phyloP scores from a whole-genome alignment of 2,797 vertebrate species.

The Chromis chromis region DNA sequence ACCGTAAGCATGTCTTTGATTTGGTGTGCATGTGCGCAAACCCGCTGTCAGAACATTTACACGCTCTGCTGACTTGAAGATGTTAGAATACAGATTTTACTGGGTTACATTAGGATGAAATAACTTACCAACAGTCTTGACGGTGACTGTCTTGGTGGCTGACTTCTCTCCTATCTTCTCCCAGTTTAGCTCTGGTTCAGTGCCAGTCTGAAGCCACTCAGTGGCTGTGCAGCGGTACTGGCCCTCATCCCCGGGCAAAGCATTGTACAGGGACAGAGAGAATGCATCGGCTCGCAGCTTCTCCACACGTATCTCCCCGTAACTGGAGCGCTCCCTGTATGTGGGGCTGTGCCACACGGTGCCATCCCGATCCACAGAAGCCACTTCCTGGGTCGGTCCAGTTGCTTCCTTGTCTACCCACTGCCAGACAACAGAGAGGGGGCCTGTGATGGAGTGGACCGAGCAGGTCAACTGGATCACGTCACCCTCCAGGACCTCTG shows the following conservation, averaged over 20 bases:
- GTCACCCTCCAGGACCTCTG: constrained; percentile 91
- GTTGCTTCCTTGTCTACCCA: constrained; percentile 86
- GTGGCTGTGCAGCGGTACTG: constrained; percentile 85
- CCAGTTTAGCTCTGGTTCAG: constrained; percentile 88
- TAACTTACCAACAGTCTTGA: constrained; percentile 92
- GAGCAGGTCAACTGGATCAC: constrained; percentile 90
- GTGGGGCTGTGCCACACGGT: constrained; percentile 73
- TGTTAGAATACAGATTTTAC: not conserved
- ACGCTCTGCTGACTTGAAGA: constrained; percentile 2
- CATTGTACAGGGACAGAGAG: constrained; percentile 84
- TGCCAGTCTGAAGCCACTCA: constrained; percentile 81
- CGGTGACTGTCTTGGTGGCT: constrained; percentile 83
- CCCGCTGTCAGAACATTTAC: constrained; percentile 42
- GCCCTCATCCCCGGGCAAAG: constrained; percentile 81
- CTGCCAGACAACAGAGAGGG: constrained; percentile 91
- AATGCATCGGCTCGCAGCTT: constrained; percentile 79
- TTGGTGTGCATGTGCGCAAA: constrained; percentile 32
- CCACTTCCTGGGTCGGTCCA: constrained; percentile 85
- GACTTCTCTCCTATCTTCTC: constrained; percentile 91
- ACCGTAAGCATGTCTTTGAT: constrained; percentile 30
- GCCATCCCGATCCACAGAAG: constrained; percentile 89
- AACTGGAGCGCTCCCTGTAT: constrained; percentile 71
- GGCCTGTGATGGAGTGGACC: constrained; percentile 84
- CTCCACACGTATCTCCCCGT: constrained; percentile 80
- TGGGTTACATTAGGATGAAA: not conserved